Evolutionary conservation across 2,888 invertebrate genomes (phyloP), one percentile per base, ranked within the genome.

Genomic region (Lypha dubia): DNA sequence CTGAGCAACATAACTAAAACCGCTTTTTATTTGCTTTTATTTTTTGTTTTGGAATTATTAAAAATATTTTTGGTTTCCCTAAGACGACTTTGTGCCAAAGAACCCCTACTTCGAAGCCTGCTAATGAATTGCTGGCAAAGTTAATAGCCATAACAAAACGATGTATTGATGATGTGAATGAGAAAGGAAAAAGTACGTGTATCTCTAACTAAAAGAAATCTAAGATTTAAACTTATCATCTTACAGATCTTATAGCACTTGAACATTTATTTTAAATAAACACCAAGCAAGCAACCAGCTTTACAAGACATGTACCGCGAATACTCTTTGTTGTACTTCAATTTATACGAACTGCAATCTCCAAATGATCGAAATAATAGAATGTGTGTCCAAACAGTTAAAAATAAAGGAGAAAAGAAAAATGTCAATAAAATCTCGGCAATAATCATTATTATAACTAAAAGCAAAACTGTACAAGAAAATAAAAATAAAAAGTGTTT

Each of bases 211-310:
- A 46, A 9, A 46, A 75, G 62, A 76, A 58, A 82, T 82, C 75
- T 82, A 44, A 76, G 81, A 82, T 76, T 71, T 58, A n/a, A 49
- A 38, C 49, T 82, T 82, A 82, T 82, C 81, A 22, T 2, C 56
- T 76, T 56, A 82, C 81, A 82, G 81, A 82, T 82, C 81, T 76
- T 49, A 76, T 76, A 56, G 75, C 81, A 82, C 81, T 76, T 82
- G 81, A 56, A 82, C 68, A 76, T 70, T 70, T 58, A 81, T 70
- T 81, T 70, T 62, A 46, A 75, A 68, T 63, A 63, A 70, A 75
- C 70, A 82, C 81, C 60, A 82, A n/a, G 38, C 70, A 24, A 65
- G 58, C 38, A 73, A 17, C 49, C 56, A 71, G 46, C 60, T 9
- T 51, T 70, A 70, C 38, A 62, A 70, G 60, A 62, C 60, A 41